Conservation (phyloP, 2,888 invertebrate genomes). For the Halocaridina rubra region DNA sequence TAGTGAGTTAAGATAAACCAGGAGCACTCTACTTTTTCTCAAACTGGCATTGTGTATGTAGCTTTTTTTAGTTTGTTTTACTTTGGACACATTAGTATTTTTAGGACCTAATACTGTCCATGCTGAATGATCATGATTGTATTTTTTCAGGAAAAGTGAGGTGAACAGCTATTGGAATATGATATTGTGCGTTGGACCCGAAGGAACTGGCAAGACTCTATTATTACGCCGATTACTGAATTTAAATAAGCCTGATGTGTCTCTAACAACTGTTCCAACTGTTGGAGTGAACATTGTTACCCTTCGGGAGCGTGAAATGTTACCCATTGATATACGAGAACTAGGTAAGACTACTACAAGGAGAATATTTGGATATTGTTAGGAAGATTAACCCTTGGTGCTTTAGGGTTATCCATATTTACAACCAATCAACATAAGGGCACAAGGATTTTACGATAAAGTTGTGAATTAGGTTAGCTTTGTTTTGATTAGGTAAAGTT, state of each 20-base stretch:
- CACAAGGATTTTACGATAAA: too few species aligned
- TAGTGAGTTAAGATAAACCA: neutral
- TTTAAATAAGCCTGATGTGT: constrained; percentile 41
- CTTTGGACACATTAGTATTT: neutral
- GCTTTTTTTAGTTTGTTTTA: neutral
- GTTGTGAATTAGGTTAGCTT: too few species aligned
- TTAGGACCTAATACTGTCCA: too few species aligned
- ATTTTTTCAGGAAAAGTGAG: neutral
- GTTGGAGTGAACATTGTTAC: constrained; percentile 53
- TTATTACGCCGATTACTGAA: constrained; percentile 44
- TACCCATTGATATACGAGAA: constrained; percentile 47
- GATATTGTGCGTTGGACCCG: constrained; percentile 59
- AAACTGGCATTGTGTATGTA: neutral
- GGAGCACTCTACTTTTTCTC: neutral
- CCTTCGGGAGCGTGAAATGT: constrained; percentile 15
- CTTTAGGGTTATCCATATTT: too few species aligned
- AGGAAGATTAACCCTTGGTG: too few species aligned
- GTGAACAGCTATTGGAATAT: constrained; percentile 2
- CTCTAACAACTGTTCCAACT: constrained; percentile 50
- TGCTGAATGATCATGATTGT: neutral
- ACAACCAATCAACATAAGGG: too few species aligned
- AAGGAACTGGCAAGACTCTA: constrained; percentile 61
- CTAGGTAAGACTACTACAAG: too few species aligned
- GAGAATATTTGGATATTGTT: too few species aligned
- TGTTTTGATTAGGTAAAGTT: too few species aligned